These are phyloP conservation scores for Copidosoma floridanum DNA, from an alignment of 1,140 invertebrate genomes.

Conservation along the genomic window DNA sequence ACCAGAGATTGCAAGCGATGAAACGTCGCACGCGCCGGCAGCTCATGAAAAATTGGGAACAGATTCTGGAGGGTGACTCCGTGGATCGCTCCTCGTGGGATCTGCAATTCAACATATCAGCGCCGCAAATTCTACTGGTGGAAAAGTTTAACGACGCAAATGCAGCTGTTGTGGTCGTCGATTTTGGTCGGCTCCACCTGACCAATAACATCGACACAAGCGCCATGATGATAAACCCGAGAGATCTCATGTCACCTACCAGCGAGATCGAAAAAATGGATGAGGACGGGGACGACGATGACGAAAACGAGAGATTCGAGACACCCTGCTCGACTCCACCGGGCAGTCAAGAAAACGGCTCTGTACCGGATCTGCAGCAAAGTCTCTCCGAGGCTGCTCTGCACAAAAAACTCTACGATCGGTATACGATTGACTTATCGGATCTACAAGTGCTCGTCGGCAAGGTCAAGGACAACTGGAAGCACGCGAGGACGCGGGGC, in stretches of 20 bases:
- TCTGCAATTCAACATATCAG: constrained; percentile 85
- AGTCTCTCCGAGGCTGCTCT: constrained; percentile 65
- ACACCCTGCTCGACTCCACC: constrained; percentile 92
- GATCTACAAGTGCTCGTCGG: constrained; percentile 88
- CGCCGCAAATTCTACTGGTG: constrained; percentile 87
- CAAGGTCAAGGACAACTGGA: constrained; percentile 85
- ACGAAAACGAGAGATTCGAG: constrained; percentile 69
- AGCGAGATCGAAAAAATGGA: constrained; percentile 35
- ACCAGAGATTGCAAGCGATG: constrained; percentile 66
- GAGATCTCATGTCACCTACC: constrained; percentile 36
- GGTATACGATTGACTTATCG: constrained; percentile 79
- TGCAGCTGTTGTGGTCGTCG: constrained; percentile 77
- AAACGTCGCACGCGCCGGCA: constrained; percentile 76
- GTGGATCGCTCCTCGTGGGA: constrained; percentile 78
- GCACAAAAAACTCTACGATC: constrained; percentile 76
- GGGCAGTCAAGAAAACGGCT: constrained; percentile 68
- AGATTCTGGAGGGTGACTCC: constrained; percentile 73
- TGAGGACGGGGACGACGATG: constrained; percentile 48
- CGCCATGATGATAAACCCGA: constrained; percentile 20
- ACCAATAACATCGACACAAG: constrained; percentile 57
- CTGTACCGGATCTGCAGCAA: constrained; percentile 49
- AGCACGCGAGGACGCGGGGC: constrained; percentile 78
- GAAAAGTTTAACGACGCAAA: constrained; percentile 79
- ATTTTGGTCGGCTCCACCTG: constrained; percentile 80
- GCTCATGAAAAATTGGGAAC: constrained; percentile 82